phyloP scores from a whole-genome alignment of 2,113 vertebrate species.

The Python bivittatus region DNA sequence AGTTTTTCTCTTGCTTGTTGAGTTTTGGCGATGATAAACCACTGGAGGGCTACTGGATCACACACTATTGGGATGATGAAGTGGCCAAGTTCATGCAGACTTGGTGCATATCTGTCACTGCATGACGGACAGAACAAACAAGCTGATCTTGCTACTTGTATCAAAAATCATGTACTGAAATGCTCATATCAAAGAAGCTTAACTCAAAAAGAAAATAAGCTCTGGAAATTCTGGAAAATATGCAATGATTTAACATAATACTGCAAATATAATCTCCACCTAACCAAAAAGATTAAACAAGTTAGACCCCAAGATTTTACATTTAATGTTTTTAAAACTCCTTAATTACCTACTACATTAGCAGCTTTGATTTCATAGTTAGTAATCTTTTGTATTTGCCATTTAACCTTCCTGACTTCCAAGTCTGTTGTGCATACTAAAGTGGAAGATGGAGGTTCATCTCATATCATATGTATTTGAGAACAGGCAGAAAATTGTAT shows the following conservation, averaged over 20 bases:
- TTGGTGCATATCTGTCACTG: constrained; percentile 83
- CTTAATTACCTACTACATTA: background rate
- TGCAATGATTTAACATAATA: background rate
- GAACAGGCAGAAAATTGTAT: background rate
- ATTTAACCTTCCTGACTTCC: background rate
- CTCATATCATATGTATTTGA: background rate
- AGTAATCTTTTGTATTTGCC: background rate
- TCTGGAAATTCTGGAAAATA: background rate
- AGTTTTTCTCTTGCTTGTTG: constrained; percentile 82
- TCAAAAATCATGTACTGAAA: background rate
- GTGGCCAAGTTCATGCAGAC: constrained; percentile 88
- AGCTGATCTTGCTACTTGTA: background rate
- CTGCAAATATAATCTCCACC: background rate
- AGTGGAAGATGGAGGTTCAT: background rate
- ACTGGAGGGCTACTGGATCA: constrained; percentile 80
- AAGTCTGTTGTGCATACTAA: background rate
- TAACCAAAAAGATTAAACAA: background rate
- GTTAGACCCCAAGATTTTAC: background rate
- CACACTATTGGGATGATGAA: constrained; percentile 84
- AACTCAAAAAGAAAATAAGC: background rate
- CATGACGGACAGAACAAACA: constrained; percentile 1
- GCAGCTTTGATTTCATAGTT: background rate
- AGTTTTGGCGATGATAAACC: constrained; percentile 87
- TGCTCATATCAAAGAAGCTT: background rate
- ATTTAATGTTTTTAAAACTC: background rate